Evolutionary conservation across 2,888 invertebrate genomes (phyloP).

Genomic region (Ethmia dodecea): DNA sequence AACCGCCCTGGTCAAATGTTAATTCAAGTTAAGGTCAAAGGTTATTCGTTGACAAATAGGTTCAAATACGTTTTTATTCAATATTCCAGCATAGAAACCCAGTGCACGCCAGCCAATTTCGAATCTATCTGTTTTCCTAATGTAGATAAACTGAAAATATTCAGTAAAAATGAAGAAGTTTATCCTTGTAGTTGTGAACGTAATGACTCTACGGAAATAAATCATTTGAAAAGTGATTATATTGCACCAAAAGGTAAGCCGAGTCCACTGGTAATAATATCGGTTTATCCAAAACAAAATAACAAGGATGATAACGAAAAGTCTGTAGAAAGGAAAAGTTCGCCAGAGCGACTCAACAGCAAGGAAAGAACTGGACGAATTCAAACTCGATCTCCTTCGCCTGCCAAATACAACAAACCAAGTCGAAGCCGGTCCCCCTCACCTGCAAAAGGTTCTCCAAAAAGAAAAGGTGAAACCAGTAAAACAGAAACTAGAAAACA

Average conservation of each 20-base stretch:
- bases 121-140: constrained; percentile 20
- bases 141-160: constrained; percentile 4
- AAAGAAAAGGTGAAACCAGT: not conserved
- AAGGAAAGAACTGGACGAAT: not conserved
- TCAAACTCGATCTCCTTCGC: constrained; percentile 13
- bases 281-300: constrained; percentile 52
- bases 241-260: not conserved
- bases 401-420: constrained; percentile 11
- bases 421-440: too few relatives aligned
- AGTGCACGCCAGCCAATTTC: constrained; percentile 51
- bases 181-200: too few relatives aligned
- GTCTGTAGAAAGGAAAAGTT: not conserved
- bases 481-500: not conserved
- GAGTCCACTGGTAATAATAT: constrained; percentile 59
- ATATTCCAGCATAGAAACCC: constrained; percentile 35
- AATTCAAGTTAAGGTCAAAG: too few relatives aligned
- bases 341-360: not conserved
- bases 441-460: not conserved
- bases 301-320: not conserved
- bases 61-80: too few relatives aligned
- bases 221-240: too few relatives aligned
- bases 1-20: too few relatives aligned
- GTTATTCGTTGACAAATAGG: too few relatives aligned
- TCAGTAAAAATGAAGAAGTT: not conserved
- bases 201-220: too few relatives aligned